Percentiles rank a stretch among this genome's conserved stretches.
Evolutionary conservation across 2,797 vertebrate species (phyloP).

Genomic region (Pygocentrus nattereri): DNA sequence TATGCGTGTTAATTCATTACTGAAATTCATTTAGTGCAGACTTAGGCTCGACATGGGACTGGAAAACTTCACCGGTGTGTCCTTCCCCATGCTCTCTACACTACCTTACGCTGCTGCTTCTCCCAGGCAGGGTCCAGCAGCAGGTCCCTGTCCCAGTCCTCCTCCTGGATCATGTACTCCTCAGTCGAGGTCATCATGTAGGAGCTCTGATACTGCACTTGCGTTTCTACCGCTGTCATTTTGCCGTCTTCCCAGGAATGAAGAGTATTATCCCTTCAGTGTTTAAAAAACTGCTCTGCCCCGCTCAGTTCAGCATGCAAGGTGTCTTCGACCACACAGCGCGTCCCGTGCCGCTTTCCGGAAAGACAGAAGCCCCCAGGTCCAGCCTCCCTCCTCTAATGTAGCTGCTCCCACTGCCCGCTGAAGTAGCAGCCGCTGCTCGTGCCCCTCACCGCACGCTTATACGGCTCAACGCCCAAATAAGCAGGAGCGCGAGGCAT

Average conservation of each 20-base stretch:
- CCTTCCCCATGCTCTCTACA: background rate
- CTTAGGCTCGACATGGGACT: background rate
- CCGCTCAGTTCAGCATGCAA: slow-evolving; percentile 53
- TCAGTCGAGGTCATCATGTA: slow-evolving; percentile 65
- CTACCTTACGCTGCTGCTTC: slow-evolving; percentile 83
- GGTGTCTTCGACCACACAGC: slow-evolving; percentile 21
- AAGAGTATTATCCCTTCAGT: slow-evolving; percentile 47
- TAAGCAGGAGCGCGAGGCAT: slow-evolving; percentile 62
- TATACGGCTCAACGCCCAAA: slow-evolving; percentile 67
- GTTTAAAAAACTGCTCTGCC: slow-evolving; percentile 22
- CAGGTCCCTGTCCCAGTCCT: slow-evolving; percentile 82
- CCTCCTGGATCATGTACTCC: slow-evolving; percentile 79
- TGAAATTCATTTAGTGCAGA: background rate
- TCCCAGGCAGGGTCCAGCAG: slow-evolving; percentile 83
- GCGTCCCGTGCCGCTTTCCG: slow-evolving; percentile 37
- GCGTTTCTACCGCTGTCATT: slow-evolving; percentile 63
- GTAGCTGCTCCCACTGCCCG: slow-evolving; percentile 53
- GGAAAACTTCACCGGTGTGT: no score
- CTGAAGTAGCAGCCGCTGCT: slow-evolving; percentile 58
- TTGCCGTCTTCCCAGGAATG: slow-evolving; percentile 44
- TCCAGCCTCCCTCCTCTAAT: slow-evolving; percentile 32
- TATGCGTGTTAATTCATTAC: background rate
- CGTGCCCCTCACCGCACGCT: slow-evolving; percentile 57
- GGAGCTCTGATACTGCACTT: slow-evolving; percentile 56
- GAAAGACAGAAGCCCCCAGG: slow-evolving; percentile 25